These are phyloP conservation scores for Dinocampus coccinellae DNA, from an alignment of 2,888 invertebrate genomes.

Conservation along the genomic window DNA sequence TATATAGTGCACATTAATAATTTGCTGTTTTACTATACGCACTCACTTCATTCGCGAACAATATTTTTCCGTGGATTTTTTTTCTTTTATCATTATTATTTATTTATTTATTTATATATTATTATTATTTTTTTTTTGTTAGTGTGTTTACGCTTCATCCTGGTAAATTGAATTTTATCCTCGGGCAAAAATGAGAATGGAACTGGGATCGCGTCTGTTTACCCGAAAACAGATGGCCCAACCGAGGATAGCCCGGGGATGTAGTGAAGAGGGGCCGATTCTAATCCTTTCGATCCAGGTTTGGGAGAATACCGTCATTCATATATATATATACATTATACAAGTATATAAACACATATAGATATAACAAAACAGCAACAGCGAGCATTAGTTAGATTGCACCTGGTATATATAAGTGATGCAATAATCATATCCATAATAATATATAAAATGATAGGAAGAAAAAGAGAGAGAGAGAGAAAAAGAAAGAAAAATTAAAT, in stretches of 20 bases:
- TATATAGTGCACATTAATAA: no score
- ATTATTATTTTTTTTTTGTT: no score
- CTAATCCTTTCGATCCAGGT: constrained; percentile 61
- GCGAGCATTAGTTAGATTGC: constrained; percentile 19
- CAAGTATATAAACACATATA: not conserved
- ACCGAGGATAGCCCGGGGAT: constrained; percentile 58
- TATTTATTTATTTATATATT: no score
- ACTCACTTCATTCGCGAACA: constrained; percentile 41
- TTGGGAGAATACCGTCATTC: constrained; percentile 33
- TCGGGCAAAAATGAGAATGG: constrained; percentile 59
- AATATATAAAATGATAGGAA: no score
- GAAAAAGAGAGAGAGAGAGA: no score
- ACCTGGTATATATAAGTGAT: constrained; percentile 12
- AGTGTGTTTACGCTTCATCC: constrained; percentile 63
- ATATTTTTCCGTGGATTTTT: constrained; percentile 54
- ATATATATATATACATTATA: constrained; percentile 6
- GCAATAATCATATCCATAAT: no score
- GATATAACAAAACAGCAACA: not conserved
- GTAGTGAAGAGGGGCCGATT: constrained; percentile 54
- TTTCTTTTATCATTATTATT: no score
- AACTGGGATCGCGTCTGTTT: constrained; percentile 61
- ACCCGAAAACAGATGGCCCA: constrained; percentile 65
- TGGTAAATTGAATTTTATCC: constrained; percentile 64
- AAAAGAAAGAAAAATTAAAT: no score
- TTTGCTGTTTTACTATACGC: constrained; percentile 22